A percentile compares a stretch with the other conserved stretches of the same genome.
These are phyloP conservation scores for Aethes cnicana DNA, from an alignment of 2,888 invertebrate genomes.

Conservation along the genomic window DNA sequence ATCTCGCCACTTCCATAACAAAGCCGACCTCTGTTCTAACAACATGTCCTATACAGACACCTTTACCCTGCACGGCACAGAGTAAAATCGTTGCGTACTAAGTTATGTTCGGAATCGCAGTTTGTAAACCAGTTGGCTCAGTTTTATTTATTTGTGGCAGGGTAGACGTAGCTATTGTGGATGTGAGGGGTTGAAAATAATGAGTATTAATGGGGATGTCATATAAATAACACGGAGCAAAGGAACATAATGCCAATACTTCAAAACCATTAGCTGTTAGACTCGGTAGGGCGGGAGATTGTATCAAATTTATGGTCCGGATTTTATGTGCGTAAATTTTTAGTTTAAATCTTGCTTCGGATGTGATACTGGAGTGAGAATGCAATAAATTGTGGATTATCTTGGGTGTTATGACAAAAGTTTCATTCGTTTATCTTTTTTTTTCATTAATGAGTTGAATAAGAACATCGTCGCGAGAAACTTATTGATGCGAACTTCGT, in stretches of 20 bases:
- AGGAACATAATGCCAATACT: constrained; percentile 59
- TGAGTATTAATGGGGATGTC: constrained; percentile 59
- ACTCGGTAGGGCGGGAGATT: constrained; percentile 22
- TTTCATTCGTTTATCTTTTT: background rate
- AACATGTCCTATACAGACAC: constrained; percentile 40
- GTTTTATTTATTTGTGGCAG: constrained; percentile 34
- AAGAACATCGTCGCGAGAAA: too few relatives aligned
- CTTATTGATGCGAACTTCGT: too few relatives aligned
- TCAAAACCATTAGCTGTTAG: constrained; percentile 60
- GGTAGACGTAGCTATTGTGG: constrained; percentile 37
- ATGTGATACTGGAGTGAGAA: constrained; percentile 10
- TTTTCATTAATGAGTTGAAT: background rate
- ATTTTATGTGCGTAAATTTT: constrained; percentile 23
- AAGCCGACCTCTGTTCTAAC: constrained; percentile 48
- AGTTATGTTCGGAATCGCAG: background rate
- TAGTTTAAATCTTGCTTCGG: constrained; percentile 20
- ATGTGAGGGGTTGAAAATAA: constrained; percentile 36
- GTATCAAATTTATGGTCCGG: constrained; percentile 23
- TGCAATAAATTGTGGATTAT: constrained; percentile 17
- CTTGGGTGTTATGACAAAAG: background rate
- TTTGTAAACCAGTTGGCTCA: background rate
- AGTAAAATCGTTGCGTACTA: constrained; percentile 17
- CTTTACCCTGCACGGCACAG: constrained; percentile 42
- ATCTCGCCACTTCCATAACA: constrained; percentile 54
- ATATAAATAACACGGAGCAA: constrained; percentile 58